Evolutionary conservation across 2,113 vertebrate genomes (phyloP), one percentile per base, ranked within the genome.

Genomic region (Entomyzon cyanotis): DNA sequence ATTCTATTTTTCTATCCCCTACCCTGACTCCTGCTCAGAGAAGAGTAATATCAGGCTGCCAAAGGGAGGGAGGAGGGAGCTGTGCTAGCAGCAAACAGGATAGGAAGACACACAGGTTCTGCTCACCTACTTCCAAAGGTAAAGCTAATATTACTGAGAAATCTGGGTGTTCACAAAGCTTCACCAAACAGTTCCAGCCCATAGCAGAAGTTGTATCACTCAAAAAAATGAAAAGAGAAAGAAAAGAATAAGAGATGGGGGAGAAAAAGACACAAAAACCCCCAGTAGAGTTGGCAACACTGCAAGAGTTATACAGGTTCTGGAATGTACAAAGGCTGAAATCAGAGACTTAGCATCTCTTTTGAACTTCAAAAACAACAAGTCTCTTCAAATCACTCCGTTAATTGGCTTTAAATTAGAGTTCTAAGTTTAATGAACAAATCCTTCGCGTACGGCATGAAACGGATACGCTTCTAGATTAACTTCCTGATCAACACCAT

Each of bases 381-480:
- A 94, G 96, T 96, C 96, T 95, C 96, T 96, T 96, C 96, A 97
- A 96, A 97, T 96, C 95, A 93, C 89, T 91, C 69, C 1, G 53
- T 95, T 96, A 95, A 96, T 97, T 95, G 91, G 89, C 94, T 97
- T 96, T 96, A 95, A 97, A 97, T 95, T 94, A 95, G 96, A 96
- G 89, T 95, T 95, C 89, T 95, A 94, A 94, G 89, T 95, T 94
- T 95, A 97, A 96, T 94, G 96, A 96, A 96, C 87, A 94, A 89
- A 89, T 95, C 94, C 94, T 95, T 79, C 12, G 1, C 16, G 20
- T 94, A 93, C 8, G 33, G 93, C 91, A 94, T 92, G 96, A 97
- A 97, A 95, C 81, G 81, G 96, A 97, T 96, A 94, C 8, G 23
- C 62, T 95, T 95, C 91, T 95, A 93, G 94, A 93, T 95, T 96